phyloP scores from a whole-genome alignment of 1,140 invertebrate species.

The Drosophila persimilis region DNA sequence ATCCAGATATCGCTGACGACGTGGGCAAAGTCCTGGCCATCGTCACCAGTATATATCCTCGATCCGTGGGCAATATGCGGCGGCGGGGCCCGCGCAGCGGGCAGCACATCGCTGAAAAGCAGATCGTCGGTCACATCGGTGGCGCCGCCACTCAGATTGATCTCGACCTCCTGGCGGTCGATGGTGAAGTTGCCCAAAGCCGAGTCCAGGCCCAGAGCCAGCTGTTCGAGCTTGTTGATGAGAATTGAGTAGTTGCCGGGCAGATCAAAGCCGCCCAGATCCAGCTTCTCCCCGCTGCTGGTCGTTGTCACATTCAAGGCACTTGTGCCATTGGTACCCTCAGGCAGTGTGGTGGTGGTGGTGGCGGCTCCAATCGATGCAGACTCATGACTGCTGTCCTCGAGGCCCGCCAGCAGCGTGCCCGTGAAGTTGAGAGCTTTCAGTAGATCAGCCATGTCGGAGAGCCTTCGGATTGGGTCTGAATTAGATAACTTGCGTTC shows the following conservation, averaged over 20 bases:
- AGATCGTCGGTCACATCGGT: slow-evolving; percentile 62
- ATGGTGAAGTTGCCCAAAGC: slow-evolving; percentile 72
- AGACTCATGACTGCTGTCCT: slow-evolving; percentile 40
- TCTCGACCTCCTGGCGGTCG: slow-evolving; percentile 77
- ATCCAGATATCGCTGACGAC: slow-evolving; percentile 86
- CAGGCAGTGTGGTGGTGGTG: slow-evolving; percentile 4
- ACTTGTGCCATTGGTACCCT: slow-evolving; percentile 48
- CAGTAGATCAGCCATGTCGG: slow-evolving; percentile 58
- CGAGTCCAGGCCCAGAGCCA: slow-evolving; percentile 76
- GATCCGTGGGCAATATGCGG: slow-evolving; percentile 58
- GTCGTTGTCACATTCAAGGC: slow-evolving; percentile 39
- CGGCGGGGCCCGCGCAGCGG: slow-evolving; percentile 58
- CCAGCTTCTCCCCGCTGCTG: slow-evolving; percentile 62
- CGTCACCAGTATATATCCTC: slow-evolving; percentile 65
- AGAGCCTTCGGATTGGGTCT: slow-evolving; percentile 18
- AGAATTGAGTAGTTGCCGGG: slow-evolving; percentile 82
- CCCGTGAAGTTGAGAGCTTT: slow-evolving; percentile 71
- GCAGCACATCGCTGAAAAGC: slow-evolving; percentile 55
- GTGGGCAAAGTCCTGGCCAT: slow-evolving; percentile 74
- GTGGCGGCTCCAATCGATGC: slow-evolving; percentile 27
- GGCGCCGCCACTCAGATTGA: slow-evolving; percentile 59
- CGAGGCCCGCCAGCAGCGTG: slow-evolving; percentile 64
- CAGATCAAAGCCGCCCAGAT: slow-evolving; percentile 71
- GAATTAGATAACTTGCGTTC: not conserved
- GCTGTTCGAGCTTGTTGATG: slow-evolving; percentile 79